Evolutionary conservation across 2,797 vertebrate genomes (phyloP).

Genomic region (Argentina silus): DNA sequence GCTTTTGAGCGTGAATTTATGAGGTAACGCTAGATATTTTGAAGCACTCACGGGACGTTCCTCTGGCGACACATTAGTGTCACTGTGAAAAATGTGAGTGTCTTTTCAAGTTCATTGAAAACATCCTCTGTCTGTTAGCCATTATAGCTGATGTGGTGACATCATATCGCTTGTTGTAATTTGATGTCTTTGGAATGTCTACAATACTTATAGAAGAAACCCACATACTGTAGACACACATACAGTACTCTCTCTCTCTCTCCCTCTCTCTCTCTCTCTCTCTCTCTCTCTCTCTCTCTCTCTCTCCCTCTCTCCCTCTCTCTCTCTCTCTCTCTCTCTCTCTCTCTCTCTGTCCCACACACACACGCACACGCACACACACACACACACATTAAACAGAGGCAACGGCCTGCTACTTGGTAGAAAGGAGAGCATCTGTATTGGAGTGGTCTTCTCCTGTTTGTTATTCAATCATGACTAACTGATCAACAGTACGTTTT

Average conservation of each 20-base stretch:
- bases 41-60: constrained; percentile 55
- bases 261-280: no score
- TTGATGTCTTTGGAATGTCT: constrained; percentile 45
- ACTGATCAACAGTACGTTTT: constrained; percentile 8
- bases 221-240: constrained; percentile 20
- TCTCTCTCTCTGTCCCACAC: neutral
- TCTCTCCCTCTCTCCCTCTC: no score
- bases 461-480: constrained; percentile 18
- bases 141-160: constrained; percentile 63
- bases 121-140: constrained; percentile 67
- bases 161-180: constrained; percentile 44
- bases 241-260: neutral
- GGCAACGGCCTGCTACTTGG: neutral
- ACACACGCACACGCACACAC: constrained; percentile 7
- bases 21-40: constrained; percentile 55
- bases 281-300: no score
- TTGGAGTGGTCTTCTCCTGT: constrained; percentile 25
- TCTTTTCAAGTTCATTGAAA: constrained; percentile 62
- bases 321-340: no score
- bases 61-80: constrained; percentile 68
- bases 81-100: constrained; percentile 53
- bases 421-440: neutral
- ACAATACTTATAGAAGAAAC: constrained; percentile 11
- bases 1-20: constrained; percentile 65
- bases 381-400: constrained; percentile 4